Percentiles rank a stretch among this genome's conserved stretches.
phyloP scores from a whole-genome alignment of 2,888 invertebrate species.

The Zelleria hepariella region DNA sequence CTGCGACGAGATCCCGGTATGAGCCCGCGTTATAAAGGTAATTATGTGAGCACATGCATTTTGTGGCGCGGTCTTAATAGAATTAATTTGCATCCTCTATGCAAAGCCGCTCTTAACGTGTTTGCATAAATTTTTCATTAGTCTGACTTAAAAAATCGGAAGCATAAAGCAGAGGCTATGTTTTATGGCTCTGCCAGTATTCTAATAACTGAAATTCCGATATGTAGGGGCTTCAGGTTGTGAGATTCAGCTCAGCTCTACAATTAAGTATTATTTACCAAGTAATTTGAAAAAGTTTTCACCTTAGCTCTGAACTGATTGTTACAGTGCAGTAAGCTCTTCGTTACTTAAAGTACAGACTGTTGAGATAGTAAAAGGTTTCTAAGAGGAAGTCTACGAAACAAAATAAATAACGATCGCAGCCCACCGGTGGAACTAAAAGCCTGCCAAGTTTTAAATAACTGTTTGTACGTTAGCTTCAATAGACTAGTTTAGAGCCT shows the following conservation, averaged over 20 bases:
- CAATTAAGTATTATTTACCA: neutral
- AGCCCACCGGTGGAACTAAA: slow-evolving; percentile 16
- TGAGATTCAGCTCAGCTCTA: neutral
- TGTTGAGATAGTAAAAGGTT: slow-evolving; percentile 11
- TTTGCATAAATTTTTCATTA: slow-evolving; percentile 32
- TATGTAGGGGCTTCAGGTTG: neutral
- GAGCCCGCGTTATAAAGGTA: neutral
- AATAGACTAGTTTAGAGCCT: neutral
- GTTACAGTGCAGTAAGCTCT: neutral
- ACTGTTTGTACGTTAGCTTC: slow-evolving; percentile 14
- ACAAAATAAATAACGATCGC: slow-evolving; percentile 24
- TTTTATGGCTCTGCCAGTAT: neutral
- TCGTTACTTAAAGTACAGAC: neutral
- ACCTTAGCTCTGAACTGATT: neutral
- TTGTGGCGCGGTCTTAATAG: slow-evolving; percentile 9
- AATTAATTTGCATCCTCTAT: slow-evolving; percentile 56
- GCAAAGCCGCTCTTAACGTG: slow-evolving; percentile 42
- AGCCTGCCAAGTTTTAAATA: slow-evolving; percentile 22
- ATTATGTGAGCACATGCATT: slow-evolving; percentile 3
- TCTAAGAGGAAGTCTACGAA: slow-evolving; percentile 14
- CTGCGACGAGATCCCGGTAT: neutral
- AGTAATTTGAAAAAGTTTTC: too few species aligned
- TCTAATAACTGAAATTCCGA: neutral
- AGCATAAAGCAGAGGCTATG: neutral
- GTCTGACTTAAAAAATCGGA: neutral